Conservation (phyloP, 2,888 invertebrate species). For the Hypsopygia costalis region DNA sequence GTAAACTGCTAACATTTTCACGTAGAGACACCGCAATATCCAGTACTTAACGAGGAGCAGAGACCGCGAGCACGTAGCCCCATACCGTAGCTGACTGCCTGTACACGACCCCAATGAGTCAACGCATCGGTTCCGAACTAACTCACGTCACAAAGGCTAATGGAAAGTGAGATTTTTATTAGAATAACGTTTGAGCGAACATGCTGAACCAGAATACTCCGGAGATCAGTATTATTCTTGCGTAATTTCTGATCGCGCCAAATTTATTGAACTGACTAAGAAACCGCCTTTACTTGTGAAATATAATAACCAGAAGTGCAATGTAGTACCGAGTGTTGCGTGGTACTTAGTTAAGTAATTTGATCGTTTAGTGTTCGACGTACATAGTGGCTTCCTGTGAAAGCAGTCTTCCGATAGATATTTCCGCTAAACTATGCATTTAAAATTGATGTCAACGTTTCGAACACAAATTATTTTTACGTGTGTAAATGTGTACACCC, state of each 20-base stretch:
- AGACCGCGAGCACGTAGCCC: conserved; percentile 31
- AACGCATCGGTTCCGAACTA: conserved; percentile 23
- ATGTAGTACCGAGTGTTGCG: conserved; percentile 59
- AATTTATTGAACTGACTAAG: conserved; percentile 73
- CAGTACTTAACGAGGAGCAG: conserved; percentile 25
- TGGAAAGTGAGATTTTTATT: conserved; percentile 54
- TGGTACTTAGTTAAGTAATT: conserved; percentile 71
- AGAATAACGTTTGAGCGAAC: conserved; percentile 37
- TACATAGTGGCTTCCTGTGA: conserved; percentile 77
- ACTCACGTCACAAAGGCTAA: conserved; percentile 45
- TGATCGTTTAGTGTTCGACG: conserved; percentile 66
- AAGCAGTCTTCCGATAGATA: conserved; percentile 79
- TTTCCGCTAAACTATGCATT: conserved; percentile 73
- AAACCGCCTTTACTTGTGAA: conserved; percentile 73
- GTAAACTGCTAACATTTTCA: conserved; percentile 28
- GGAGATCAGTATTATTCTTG: conserved; percentile 59
- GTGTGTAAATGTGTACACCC: conserved; percentile 28
- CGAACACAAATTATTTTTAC: conserved; percentile 31
- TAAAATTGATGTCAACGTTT: conserved; percentile 60
- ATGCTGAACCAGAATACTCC: conserved; percentile 58
- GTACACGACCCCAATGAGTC: conserved; percentile 17
- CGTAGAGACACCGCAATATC: conserved; percentile 33
- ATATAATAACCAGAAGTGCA: conserved; percentile 62
- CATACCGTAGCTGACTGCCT: conserved; percentile 51
- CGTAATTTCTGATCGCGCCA: conserved; percentile 70